A percentile compares a stretch with the other conserved stretches of the same genome.
Conservation (phyloP, 1,140 invertebrate genomes). For the Cryptotermes secundus region DNA sequence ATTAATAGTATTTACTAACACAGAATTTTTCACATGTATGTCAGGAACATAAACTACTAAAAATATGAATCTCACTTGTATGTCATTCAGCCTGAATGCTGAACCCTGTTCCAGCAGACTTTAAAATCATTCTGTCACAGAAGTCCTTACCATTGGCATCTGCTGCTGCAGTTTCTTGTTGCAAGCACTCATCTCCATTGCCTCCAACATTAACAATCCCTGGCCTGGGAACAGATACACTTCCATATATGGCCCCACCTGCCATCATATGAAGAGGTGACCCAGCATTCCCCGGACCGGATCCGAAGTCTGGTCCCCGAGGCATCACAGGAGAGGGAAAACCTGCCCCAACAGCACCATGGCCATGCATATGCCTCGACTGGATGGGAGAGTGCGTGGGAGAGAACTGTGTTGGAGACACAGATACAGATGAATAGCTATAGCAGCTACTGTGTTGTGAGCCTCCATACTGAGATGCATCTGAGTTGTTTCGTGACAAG, state of each 20-base stretch:
- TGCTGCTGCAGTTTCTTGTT: constrained; percentile 27
- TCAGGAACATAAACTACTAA: too few relatives aligned
- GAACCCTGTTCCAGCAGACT: too few relatives aligned
- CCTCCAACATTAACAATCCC: constrained; percentile 25
- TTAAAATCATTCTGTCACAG: not conserved
- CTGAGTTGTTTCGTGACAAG: constrained; percentile 84
- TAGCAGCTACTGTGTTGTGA: constrained; percentile 69
- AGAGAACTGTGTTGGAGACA: constrained; percentile 58
- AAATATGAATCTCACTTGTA: too few relatives aligned
- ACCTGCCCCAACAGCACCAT: constrained; percentile 35
- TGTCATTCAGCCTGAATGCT: too few relatives aligned
- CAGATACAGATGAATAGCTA: constrained; percentile 68
- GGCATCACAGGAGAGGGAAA: constrained; percentile 42
- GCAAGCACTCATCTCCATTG: constrained; percentile 32
- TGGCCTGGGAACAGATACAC: constrained; percentile 26
- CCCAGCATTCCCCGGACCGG: not conserved
- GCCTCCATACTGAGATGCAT: constrained; percentile 68
- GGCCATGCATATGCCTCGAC: constrained; percentile 27
- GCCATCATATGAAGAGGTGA: constrained; percentile 38
- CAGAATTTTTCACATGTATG: too few relatives aligned
- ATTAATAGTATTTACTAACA: too few relatives aligned
- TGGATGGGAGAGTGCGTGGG: constrained; percentile 84
- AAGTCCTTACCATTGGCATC: constrained; percentile 30
- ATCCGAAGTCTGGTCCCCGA: constrained; percentile 25
- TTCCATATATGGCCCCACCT: constrained; percentile 38